Evolutionary conservation across 2,797 vertebrate genomes (phyloP).

Genomic region (Pseudocheirus occidentalis): DNA sequence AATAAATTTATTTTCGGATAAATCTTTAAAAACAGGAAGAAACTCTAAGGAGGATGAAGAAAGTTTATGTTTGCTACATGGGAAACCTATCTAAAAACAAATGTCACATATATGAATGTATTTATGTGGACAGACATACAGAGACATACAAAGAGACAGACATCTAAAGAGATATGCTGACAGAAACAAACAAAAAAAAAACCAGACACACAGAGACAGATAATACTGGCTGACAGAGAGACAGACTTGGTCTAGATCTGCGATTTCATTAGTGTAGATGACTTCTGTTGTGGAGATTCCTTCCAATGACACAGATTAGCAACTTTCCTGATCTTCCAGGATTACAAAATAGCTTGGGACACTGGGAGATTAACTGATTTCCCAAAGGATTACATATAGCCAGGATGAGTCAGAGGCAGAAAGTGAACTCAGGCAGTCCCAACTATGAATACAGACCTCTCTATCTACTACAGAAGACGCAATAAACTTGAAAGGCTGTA

Average conservation of each 20-base stretch:
- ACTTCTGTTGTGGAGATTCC: not conserved
- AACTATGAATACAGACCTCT: not conserved
- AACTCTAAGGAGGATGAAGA: not conserved
- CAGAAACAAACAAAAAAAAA: too few relatives aligned
- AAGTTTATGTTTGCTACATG: not conserved
- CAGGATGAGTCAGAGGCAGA: not conserved
- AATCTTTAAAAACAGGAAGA: not conserved
- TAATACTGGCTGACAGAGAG: too few relatives aligned
- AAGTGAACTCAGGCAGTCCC: not conserved
- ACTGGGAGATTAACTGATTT: not conserved
- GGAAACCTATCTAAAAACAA: not conserved
- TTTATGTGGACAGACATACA: not conserved
- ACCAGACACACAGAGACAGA: too few relatives aligned
- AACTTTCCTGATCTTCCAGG: not conserved
- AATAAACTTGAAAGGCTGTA: not conserved
- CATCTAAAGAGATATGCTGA: not conserved
- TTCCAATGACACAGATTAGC: not conserved
- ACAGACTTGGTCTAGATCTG: too few relatives aligned
- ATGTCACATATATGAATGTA: not conserved
- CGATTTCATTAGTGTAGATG: too few relatives aligned
- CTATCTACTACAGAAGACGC: not conserved
- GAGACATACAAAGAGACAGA: not conserved
- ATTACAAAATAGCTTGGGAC: not conserved
- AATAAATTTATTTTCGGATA: not conserved
- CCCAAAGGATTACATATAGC: not conserved